Percentiles rank a stretch among this genome's conserved stretches.
Conservation (phyloP, 1,140 invertebrate genomes). For the Condylostylus longicornis region DNA sequence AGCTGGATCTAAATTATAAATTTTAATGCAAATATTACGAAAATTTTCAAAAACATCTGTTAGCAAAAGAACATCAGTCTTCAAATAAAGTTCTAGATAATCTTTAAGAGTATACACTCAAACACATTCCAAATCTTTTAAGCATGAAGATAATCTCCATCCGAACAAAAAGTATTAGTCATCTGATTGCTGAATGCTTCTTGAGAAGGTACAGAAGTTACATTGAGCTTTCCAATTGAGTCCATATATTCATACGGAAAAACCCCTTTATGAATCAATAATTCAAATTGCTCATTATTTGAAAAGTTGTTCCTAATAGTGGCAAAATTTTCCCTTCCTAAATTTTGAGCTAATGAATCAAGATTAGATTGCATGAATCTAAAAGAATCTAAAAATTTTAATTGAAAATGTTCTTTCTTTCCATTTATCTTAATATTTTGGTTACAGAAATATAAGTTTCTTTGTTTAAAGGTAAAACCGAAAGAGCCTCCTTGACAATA, state of each 20-base stretch:
- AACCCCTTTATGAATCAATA: too few relatives aligned
- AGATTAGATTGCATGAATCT: too few relatives aligned
- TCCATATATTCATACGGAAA: too few relatives aligned
- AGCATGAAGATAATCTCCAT: slow-evolving; percentile 8
- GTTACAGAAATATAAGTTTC: background rate
- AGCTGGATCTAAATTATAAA: slow-evolving; percentile 1
- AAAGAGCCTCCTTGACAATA: background rate
- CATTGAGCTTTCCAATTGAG: too few relatives aligned
- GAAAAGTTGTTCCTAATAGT: background rate
- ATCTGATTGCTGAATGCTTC: background rate
- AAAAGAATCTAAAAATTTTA: too few relatives aligned
- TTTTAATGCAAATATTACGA: slow-evolving; percentile 8
- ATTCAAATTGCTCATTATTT: too few relatives aligned
- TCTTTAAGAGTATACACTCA: slow-evolving; percentile 13
- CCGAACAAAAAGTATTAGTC: background rate
- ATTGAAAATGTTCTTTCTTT: too few relatives aligned
- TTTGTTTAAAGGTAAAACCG: background rate
- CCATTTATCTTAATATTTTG: background rate
- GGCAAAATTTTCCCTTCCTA: background rate
- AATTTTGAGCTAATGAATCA: too few relatives aligned
- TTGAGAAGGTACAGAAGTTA: background rate
- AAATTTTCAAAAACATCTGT: slow-evolving; percentile 19
- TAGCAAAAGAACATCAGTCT: slow-evolving; percentile 13
- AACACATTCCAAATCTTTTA: slow-evolving; percentile 7
- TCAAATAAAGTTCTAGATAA: slow-evolving; percentile 15